phyloP scores from a whole-genome alignment of 2,797 vertebrate genomes.

The Taenioides sp. region DNA sequence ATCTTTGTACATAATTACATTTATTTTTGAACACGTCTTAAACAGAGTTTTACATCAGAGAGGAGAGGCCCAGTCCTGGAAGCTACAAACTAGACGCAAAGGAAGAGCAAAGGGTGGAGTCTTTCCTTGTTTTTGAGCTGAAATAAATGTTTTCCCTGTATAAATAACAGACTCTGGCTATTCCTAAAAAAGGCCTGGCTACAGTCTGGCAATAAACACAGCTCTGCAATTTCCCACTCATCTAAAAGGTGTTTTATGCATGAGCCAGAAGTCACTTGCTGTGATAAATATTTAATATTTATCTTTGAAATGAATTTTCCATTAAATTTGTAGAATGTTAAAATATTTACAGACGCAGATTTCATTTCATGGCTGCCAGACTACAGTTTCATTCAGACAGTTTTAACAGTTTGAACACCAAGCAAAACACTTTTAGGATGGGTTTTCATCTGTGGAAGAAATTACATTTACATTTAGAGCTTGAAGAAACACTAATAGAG shows the following conservation, averaged over 20 bases:
- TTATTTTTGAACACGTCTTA: neutral
- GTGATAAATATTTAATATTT: slow-evolving; percentile 79
- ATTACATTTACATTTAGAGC: slow-evolving; percentile 29
- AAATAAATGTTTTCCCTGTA: slow-evolving; percentile 73
- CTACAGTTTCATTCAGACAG: slow-evolving; percentile 44
- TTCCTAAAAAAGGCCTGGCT: slow-evolving; percentile 50
- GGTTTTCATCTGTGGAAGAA: slow-evolving; percentile 44
- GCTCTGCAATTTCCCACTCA: slow-evolving; percentile 52
- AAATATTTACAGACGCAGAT: slow-evolving; percentile 76
- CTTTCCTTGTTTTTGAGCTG: slow-evolving; percentile 71
- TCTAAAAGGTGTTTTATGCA: slow-evolving; percentile 73
- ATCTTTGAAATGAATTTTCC: slow-evolving; percentile 77
- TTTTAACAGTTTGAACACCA: slow-evolving; percentile 47
- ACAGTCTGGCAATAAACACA: slow-evolving; percentile 47
- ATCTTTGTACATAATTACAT: neutral
- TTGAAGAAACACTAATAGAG: slow-evolving; percentile 13
- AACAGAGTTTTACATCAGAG: neutral
- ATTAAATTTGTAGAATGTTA: slow-evolving; percentile 72
- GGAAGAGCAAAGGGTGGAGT: slow-evolving; percentile 65
- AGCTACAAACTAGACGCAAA: slow-evolving; percentile 44
- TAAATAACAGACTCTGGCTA: slow-evolving; percentile 55
- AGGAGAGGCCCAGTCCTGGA: slow-evolving; percentile 49
- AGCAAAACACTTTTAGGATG: slow-evolving; percentile 55
- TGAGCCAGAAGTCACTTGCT: slow-evolving; percentile 68
- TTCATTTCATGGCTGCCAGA: slow-evolving; percentile 58